Evolutionary conservation across 2,113 vertebrate species (phyloP), one percentile per base, ranked within the genome.

Genomic region (Ploceus nigricollis): DNA sequence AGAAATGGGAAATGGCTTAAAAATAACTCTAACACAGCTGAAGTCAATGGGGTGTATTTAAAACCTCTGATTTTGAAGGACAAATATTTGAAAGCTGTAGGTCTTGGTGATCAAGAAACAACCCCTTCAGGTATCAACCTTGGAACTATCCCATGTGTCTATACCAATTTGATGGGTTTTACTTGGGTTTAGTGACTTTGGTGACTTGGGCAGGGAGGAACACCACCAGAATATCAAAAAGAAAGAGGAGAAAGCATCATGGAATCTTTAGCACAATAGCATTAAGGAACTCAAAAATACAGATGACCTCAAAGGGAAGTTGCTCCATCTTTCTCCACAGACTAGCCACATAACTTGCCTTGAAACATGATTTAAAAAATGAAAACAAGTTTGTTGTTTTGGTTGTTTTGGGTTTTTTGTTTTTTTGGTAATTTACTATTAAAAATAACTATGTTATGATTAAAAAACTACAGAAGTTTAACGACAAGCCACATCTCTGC

Each of bases 1-100:
- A 64, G 24, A 87, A 94, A 87, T 56, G 11, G 31, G 40, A 93
- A 94, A 87, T n/a, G 25, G 31, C 24, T 87, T 82, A 51, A 92
- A 93, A 91, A 66, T 39, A 91, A 56, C 60, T 87, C 14, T 44
- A 68, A 58, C 37, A 60, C 13, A 92, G 39, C 24, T 72, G 87
- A 91, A 87, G 56, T 40, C n/a, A 75, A 8, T 15, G 19, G 21
- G n/a, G 6, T 78, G 13, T 54, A 35, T 58, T 90, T 86, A 50
- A 90, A 89, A 66, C 24, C 7, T 50, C 71, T 45, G 10, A 50
- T 63, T 84, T 51, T 54, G 22, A 84, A 89, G n/a, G 21, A 54
- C 23, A 48, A 65, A 51, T 9, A 25, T 71, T 66, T 71, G 51
- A 84, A 91, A 75, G 12, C 9, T 66, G 7, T 37, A 61, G 30